A percentile compares a stretch with the other conserved stretches of the same genome.
Evolutionary conservation across 2,113 vertebrate species (phyloP).

Genomic region (Myotis lucifugus): DNA sequence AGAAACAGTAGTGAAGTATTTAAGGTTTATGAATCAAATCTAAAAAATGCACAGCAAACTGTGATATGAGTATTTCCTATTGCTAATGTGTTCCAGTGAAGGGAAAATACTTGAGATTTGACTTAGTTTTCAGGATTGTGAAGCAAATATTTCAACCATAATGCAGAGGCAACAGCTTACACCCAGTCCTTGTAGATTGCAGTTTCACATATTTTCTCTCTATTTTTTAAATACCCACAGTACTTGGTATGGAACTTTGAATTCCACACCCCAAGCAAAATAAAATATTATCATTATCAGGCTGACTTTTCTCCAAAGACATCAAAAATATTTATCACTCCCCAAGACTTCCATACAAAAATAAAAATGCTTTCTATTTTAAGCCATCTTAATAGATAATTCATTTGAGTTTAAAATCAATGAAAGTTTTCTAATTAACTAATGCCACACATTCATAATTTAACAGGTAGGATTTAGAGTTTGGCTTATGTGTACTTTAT

Average conservation of each 20-base stretch:
- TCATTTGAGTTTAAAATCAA: slow-evolving; percentile 47
- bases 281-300: neutral
- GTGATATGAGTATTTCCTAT: neutral
- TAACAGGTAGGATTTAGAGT: slow-evolving; percentile 39
- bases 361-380: slow-evolving; percentile 26
- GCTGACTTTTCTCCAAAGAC: neutral
- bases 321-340: neutral
- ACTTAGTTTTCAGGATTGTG: neutral
- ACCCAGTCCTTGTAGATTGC: neutral
- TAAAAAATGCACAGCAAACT: neutral
- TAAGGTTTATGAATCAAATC: slow-evolving; percentile 2
- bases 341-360: neutral
- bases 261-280: neutral
- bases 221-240: neutral
- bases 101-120: neutral
- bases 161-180: neutral
- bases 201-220: neutral
- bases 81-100: neutral
- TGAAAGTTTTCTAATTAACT: neutral
- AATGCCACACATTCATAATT: slow-evolving; percentile 2
- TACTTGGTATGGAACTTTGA: neutral
- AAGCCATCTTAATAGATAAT: neutral
- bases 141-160: neutral
- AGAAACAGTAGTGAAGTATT: neutral
- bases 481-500: slow-evolving; percentile 29